Percentiles rank a stretch among this genome's conserved stretches.
phyloP scores from a whole-genome alignment of 2,888 invertebrate species.

The Halictus quadricinctus region DNA sequence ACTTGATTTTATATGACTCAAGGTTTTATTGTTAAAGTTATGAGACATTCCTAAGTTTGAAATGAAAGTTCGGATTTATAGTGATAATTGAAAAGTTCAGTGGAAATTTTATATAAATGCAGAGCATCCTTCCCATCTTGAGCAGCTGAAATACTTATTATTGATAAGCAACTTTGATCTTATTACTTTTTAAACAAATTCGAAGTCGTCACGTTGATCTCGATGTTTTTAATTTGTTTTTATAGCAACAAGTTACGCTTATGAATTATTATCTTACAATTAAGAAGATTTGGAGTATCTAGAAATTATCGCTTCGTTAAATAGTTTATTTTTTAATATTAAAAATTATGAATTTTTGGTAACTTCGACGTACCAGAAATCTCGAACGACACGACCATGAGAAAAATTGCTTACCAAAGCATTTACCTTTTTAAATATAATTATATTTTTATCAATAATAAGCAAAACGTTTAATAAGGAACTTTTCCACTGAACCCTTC shows the following conservation, averaged over 20 bases:
- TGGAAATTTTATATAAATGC: not conserved
- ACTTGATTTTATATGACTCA: not conserved
- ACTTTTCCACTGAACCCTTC: not conserved
- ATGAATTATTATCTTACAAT: no score
- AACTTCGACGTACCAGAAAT: no score
- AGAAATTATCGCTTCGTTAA: no score
- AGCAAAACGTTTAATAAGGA: not conserved
- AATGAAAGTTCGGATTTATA: not conserved
- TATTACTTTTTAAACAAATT: not conserved
- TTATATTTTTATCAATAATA: not conserved
- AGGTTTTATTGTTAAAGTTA: not conserved
- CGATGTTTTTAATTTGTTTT: no score
- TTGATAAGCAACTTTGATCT: not conserved
- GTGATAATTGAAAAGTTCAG: not conserved
- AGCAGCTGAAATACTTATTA: not conserved
- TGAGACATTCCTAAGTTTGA: conserved; percentile 19
- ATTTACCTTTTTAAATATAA: not conserved
- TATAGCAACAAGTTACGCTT: no score
- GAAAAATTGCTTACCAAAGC: not conserved
- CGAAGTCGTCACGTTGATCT: no score
- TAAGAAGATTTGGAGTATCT: no score
- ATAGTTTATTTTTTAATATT: no score
- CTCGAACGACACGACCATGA: no score
- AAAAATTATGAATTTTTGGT: no score
- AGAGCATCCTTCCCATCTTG: not conserved